Evolutionary conservation across 1,140 invertebrate species (phyloP).

Genomic region (Agraylea sexmaculata): DNA sequence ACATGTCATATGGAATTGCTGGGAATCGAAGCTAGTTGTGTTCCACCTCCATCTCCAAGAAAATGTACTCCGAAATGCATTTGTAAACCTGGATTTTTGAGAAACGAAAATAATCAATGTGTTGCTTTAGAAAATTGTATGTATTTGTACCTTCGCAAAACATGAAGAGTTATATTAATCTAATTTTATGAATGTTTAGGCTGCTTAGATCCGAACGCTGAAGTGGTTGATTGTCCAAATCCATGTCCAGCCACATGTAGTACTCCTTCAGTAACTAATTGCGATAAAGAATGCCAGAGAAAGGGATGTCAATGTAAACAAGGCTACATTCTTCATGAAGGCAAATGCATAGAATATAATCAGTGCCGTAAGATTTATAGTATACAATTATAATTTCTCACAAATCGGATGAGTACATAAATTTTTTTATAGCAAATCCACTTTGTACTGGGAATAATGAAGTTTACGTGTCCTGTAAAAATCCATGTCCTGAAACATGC

Average conservation of each 20-base stretch:
- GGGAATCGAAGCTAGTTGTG: background rate
- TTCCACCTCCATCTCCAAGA: no score
- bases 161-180: background rate
- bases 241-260: conserved; percentile 4
- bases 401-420: background rate
- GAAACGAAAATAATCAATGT: no score
- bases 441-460: conserved; percentile 9
- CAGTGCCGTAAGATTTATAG: conserved; percentile 1
- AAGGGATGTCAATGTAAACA: conserved; percentile 1
- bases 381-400: background rate
- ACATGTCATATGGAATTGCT: background rate
- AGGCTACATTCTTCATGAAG: background rate
- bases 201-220: conserved; percentile 1
- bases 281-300: background rate
- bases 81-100: no score
- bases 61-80: no score
- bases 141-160: no score
- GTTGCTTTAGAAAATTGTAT: no score
- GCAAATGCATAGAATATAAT: background rate
- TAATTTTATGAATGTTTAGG: conserved; percentile 2
- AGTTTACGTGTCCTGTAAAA: conserved; percentile 8
- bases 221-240: background rate
- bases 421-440: conserved; percentile 8
- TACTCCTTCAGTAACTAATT: background rate
- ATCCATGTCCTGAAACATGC: conserved; percentile 15